Conservation (phyloP, 1,140 invertebrate genomes). For the Zaprionus ornatus region DNA sequence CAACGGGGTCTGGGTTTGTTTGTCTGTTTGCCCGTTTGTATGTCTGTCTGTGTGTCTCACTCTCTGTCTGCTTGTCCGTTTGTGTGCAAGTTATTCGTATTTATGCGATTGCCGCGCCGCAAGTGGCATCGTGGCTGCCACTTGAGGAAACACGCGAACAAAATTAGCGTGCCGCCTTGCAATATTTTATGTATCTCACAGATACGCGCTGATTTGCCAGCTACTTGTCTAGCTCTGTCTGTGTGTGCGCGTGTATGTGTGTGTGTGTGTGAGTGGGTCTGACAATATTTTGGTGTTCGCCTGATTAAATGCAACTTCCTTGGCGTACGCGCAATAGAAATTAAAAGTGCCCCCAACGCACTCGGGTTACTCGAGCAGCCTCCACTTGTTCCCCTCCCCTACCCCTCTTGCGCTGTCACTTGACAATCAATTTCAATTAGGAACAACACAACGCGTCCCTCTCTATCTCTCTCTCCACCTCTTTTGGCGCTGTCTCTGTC, state of each 20-base stretch:
- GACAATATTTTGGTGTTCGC: slow-evolving; percentile 37
- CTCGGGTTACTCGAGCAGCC: slow-evolving; percentile 32
- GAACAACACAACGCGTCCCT: slow-evolving; percentile 10
- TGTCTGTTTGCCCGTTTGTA: not conserved
- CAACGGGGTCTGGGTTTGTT: not conserved
- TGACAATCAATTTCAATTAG: slow-evolving; percentile 72
- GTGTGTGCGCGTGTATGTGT: slow-evolving; percentile 5
- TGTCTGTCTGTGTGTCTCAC: not conserved
- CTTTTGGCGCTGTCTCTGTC: not conserved
- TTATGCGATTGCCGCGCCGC: slow-evolving; percentile 78
- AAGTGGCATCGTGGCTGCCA: slow-evolving; percentile 79
- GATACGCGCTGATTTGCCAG: slow-evolving; percentile 66
- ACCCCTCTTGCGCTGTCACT: slow-evolving; percentile 9
- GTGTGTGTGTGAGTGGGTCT: slow-evolving; percentile 6
- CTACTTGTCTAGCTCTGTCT: slow-evolving; percentile 27
- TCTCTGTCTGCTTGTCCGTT: not conserved
- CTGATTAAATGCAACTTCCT: slow-evolving; percentile 76
- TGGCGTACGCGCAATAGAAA: slow-evolving; percentile 46
- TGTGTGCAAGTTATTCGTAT: slow-evolving; percentile 42
- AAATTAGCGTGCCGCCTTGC: slow-evolving; percentile 79
- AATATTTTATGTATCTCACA: slow-evolving; percentile 66
- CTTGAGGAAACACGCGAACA: slow-evolving; percentile 80
- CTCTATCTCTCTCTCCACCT: slow-evolving; percentile 2
- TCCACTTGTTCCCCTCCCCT: not conserved
- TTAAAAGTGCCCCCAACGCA: slow-evolving; percentile 36